Evolutionary conservation across 2,113 vertebrate genomes (phyloP), one percentile per base, ranked within the genome.

Genomic region (Thinocorus orbignyianus): DNA sequence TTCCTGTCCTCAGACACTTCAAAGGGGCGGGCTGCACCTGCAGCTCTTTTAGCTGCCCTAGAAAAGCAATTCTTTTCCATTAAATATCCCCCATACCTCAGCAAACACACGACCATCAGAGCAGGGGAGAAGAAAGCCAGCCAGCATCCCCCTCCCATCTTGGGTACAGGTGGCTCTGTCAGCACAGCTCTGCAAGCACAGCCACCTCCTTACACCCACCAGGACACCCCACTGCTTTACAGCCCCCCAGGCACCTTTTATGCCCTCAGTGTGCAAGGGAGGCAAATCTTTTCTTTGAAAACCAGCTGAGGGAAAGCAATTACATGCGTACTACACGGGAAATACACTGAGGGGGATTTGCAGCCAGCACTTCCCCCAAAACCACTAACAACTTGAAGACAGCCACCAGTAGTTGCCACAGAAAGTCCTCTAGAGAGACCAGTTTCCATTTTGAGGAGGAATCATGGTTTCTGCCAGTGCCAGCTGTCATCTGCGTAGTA

Each of bases 401-500:
- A 60, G 58, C 33, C 49, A 18, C 11, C 1, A 19, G 48, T 31
- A 9, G 46, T 87, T 25, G 82, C 85, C 93, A 83, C 60, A 46
- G 30, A 82, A 82, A 85, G 64, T 60, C 81, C 90, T 76, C 66
- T 24, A 11, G 91, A 81, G 70, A 96, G 85, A 41, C 79, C 71
- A 49, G 79, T 91, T 95, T 93, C 95, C 94, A 86, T 95, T 95
- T 83, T 90, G 90, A 81, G 90, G 94, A 66, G 79, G 81, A 95
- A 91, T 86, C 85, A 52, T 88, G 28, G 19, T 86, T 92, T 61
- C 88, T 86, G 80, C 46, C 81, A 37, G 58, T 66, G 96, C 93
- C 96, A 94, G 94, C 94, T 95, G 94, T 82, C 94, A 88, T 88
- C 92, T 92, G 92, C 61, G 15, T 91, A 65, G 89, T 84, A 92